Percentiles rank a stretch among this genome's conserved stretches.
phyloP scores from a whole-genome alignment of 2,888 invertebrate species.

The Spodoptera picta region DNA sequence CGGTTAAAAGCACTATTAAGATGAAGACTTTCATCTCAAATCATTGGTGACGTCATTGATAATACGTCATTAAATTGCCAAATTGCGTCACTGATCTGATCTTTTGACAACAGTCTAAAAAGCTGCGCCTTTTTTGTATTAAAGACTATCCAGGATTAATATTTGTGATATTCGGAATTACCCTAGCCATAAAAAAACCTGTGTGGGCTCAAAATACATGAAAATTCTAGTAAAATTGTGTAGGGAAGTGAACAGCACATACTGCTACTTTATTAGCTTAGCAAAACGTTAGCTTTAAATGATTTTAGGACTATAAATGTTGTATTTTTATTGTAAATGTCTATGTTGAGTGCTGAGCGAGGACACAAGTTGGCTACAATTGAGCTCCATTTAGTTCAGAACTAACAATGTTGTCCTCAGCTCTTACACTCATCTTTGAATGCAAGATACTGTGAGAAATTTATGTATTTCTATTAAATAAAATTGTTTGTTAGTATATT shows the following conservation, averaged over 20 bases:
- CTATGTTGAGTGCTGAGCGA: slow-evolving; percentile 8
- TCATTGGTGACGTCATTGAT: slow-evolving; percentile 30
- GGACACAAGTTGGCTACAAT: not conserved
- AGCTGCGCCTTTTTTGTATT: slow-evolving; percentile 40
- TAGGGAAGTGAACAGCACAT: slow-evolving; percentile 36
- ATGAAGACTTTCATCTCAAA: slow-evolving; percentile 15
- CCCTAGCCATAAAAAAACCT: slow-evolving; percentile 13
- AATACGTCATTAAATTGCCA: slow-evolving; percentile 43
- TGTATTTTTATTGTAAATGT: slow-evolving; percentile 25
- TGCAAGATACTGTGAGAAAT: slow-evolving; percentile 17
- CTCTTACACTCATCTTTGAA: slow-evolving; percentile 3
- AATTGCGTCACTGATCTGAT: slow-evolving; percentile 40
- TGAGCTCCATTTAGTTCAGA: slow-evolving; percentile 2
- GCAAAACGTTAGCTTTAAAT: slow-evolving; percentile 48
- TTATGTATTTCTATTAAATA: slow-evolving; percentile 40
- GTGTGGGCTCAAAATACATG: slow-evolving; percentile 40
- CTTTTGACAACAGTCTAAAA: slow-evolving; percentile 18
- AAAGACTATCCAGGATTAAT: slow-evolving; percentile 49
- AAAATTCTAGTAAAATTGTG: slow-evolving; percentile 10
- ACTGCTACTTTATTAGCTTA: slow-evolving; percentile 46
- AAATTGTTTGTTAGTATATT: slow-evolving; percentile 27
- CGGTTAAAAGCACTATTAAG: slow-evolving; percentile 44
- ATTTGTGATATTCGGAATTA: slow-evolving; percentile 29
- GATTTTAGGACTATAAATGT: slow-evolving; percentile 25
- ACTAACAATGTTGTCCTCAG: slow-evolving; percentile 7